Evolutionary conservation across 1,140 invertebrate species (phyloP), one percentile per base, ranked within the genome.

Genomic region (Gonioctena quinquepunctata): DNA sequence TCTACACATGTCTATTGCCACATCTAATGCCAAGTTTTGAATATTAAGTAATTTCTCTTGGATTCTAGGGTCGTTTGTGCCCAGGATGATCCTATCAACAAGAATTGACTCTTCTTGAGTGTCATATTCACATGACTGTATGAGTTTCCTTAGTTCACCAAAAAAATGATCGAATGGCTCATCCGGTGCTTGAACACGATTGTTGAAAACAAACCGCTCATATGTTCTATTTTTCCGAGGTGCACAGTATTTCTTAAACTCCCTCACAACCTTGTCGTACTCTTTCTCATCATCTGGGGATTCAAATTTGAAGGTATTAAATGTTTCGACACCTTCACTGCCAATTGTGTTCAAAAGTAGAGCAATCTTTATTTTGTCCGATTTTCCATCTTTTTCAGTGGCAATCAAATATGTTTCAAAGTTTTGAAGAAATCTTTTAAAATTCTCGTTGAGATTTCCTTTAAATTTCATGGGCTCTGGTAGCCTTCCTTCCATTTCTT

Each of bases 81-180:
- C 80, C 18, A 80, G 33, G 33, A 42, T 42, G n/a, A 70, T 4
- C 81, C 75, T n/a, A 83, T 80, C 80, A 50, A 73, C 74, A 16
- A 42, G 11, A 42, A 42, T 42, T 42, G 33, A 42, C 33, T 42
- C 33, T 42, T 42, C 11, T 42, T 8, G 33, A 42, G 33, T 42
- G 33, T 42, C 7, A 42, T 76, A 82, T 16, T 72, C 71, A 73
- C 74, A 80, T 56, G 69, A 69, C 16, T 23, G 11, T 64, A 72
- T 74, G 21, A 78, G 57, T 66, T 72, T 75, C 50, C 76, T 77
- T 48, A 80, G 25, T 6, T 77, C 72, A 2, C 63, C 70, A 5
- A 78, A 56, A 66, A 74, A 81, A 54, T 69, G 13, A 66, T 82
- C 76, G 50, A 81, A 81, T 16, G 27, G 61, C 69, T 81, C 80